Conservation (phyloP, 2,888 invertebrate genomes). For the Metopia argyrocephala region DNA sequence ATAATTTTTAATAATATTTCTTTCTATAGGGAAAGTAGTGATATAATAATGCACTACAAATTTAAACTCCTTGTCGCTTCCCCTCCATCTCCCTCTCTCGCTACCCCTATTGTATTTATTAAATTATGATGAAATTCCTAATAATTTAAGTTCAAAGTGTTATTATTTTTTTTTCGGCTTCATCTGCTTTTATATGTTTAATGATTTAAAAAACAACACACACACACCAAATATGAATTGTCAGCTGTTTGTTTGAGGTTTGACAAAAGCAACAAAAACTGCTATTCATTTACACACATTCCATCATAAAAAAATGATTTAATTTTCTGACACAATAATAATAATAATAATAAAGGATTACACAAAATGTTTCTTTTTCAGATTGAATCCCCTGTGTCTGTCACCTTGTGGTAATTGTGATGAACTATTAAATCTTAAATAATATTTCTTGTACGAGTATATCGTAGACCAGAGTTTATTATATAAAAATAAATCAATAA, state of each 20-base stretch:
- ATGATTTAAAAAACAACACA: conserved; percentile 2
- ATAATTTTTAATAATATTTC: not conserved
- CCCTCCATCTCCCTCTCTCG: too few relatives aligned
- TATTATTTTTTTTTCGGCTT: not conserved
- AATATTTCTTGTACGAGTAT: conserved; percentile 11
- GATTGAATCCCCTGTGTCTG: conserved; percentile 16
- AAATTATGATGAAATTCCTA: conserved; percentile 25
- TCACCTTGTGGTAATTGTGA: conserved; percentile 29
- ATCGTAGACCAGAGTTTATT: too few relatives aligned
- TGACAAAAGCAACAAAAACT: not conserved
- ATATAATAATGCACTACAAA: conserved; percentile 38
- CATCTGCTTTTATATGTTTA: not conserved
- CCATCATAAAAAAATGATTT: not conserved
- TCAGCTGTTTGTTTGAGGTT: not conserved
- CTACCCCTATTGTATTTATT: too few relatives aligned
- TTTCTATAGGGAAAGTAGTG: conserved; percentile 47
- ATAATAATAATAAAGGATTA: not conserved
- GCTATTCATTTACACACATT: not conserved
- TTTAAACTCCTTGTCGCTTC: too few relatives aligned
- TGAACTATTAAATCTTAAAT: conserved; percentile 42
- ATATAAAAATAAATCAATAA: conserved; percentile 25
- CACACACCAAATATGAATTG: not conserved
- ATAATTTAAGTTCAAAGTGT: conserved; percentile 24
- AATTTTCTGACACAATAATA: not conserved
- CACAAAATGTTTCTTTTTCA: not conserved